phyloP scores from a whole-genome alignment of 2,888 invertebrate genomes.

The Eupithecia tripunctaria region DNA sequence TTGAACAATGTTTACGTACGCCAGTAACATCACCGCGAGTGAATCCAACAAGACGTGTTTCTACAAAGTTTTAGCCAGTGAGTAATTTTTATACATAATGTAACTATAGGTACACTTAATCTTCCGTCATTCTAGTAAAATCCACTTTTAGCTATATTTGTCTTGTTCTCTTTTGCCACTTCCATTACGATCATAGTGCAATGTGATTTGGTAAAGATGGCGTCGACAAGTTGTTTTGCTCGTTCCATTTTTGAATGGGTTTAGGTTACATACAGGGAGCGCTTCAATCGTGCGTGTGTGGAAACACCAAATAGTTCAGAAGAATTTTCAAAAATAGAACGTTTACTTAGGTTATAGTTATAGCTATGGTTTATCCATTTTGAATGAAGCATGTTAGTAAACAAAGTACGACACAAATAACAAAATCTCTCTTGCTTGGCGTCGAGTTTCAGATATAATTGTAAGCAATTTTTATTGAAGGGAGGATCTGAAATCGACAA shows the following conservation, averaged over 20 bases:
- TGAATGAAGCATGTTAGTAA: too few relatives aligned
- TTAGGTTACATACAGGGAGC: neutral
- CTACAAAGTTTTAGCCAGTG: neutral
- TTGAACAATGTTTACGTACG: constrained; percentile 29
- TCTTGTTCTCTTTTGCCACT: neutral
- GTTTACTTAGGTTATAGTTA: too few relatives aligned
- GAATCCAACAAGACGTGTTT: constrained; percentile 25
- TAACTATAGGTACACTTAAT: too few relatives aligned
- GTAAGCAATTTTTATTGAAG: too few relatives aligned
- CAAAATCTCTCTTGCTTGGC: too few relatives aligned
- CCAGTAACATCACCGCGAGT: constrained; percentile 21
- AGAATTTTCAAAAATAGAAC: constrained; percentile 3
- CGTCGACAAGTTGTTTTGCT: neutral
- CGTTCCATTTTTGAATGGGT: constrained; percentile 1
- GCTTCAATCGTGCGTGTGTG: neutral
- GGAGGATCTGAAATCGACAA: too few relatives aligned
- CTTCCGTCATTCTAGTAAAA: neutral
- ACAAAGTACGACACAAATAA: too few relatives aligned
- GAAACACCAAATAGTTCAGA: neutral
- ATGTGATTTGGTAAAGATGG: neutral
- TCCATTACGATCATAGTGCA: neutral
- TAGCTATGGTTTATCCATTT: too few relatives aligned
- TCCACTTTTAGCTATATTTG: neutral
- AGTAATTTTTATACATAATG: constrained; percentile 13
- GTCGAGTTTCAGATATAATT: too few relatives aligned